Percentiles rank a stretch among this genome's conserved stretches.
Conservation (phyloP, 2,888 invertebrate species). For the Biston betularia region DNA sequence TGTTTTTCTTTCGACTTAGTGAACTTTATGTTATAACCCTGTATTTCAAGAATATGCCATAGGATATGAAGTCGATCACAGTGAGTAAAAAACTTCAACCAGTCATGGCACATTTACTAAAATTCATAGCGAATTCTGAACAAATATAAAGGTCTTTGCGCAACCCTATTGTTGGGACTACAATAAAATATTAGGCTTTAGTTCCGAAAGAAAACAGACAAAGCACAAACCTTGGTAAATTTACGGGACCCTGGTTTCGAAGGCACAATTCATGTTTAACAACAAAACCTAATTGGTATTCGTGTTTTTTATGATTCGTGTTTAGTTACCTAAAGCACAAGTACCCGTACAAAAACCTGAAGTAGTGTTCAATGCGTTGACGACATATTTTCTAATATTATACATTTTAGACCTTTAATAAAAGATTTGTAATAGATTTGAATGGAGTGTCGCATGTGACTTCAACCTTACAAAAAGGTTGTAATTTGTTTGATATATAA, state of each 20-base stretch:
- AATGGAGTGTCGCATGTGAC: too few species aligned
- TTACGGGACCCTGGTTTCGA: conserved; percentile 4
- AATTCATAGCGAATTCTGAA: conserved; percentile 42
- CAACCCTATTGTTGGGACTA: conserved; percentile 32
- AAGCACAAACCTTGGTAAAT: conserved; percentile 11
- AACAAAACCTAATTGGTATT: neutral
- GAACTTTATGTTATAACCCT: too few species aligned
- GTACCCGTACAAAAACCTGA: too few species aligned
- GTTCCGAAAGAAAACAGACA: conserved; percentile 34
- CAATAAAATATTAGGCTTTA: conserved; percentile 37
- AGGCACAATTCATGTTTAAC: neutral
- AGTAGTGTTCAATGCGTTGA: too few species aligned
- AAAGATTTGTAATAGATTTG: too few species aligned
- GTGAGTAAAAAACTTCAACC: conserved; percentile 8
- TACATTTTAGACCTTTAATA: too few species aligned
- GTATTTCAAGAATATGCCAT: neutral
- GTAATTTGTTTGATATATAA: too few species aligned
- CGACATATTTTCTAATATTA: too few species aligned
- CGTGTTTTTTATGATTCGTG: too few species aligned
- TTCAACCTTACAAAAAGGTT: too few species aligned
- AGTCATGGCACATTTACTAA: conserved; percentile 38
- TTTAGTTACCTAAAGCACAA: too few species aligned
- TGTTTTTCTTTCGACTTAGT: too few species aligned
- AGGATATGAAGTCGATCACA: conserved; percentile 1
- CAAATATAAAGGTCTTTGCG: conserved; percentile 37